Conservation (phyloP, 1,140 invertebrate species). For the Pogonus chalceus region DNA sequence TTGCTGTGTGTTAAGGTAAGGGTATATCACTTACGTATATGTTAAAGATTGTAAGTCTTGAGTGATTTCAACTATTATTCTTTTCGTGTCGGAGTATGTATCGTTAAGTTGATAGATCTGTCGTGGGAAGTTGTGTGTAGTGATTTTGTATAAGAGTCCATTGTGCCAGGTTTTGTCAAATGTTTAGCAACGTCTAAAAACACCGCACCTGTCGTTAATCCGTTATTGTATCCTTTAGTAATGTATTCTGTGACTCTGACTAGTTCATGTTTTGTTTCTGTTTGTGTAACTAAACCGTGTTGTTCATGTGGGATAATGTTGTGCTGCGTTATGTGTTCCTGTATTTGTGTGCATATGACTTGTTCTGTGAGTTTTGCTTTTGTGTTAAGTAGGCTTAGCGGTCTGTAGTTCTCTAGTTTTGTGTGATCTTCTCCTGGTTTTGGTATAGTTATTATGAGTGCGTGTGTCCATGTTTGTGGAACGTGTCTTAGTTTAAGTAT, state of each 20-base stretch:
- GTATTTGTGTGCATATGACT: too few species aligned
- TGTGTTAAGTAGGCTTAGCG: too few species aligned
- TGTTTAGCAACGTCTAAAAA: conserved; percentile 29
- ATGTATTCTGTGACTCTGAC: too few species aligned
- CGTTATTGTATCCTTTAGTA: conserved; percentile 12
- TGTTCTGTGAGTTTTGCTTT: too few species aligned
- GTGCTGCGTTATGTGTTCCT: too few species aligned
- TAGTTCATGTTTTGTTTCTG: too few species aligned
- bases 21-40: conserved; percentile 21
- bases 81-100: conserved; percentile 13
- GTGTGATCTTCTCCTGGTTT: too few species aligned
- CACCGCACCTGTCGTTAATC: conserved; percentile 17
- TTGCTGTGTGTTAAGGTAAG: conserved; percentile 12
- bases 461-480: conserved; percentile 8
- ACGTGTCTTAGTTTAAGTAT: too few species aligned
- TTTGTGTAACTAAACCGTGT: too few species aligned
- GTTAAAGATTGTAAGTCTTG: conserved; percentile 23
- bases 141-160: conserved; percentile 24
- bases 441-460: conserved; percentile 7
- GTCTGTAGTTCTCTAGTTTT: too few species aligned
- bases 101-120: conserved; percentile 13
- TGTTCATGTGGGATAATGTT: too few species aligned
- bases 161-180: conserved; percentile 30
- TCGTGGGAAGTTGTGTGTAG: conserved; percentile 13
- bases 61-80: conserved; percentile 20